These are phyloP conservation scores for Zophobas morio DNA, from an alignment of 1,140 invertebrate genomes.

Conservation along the genomic window DNA sequence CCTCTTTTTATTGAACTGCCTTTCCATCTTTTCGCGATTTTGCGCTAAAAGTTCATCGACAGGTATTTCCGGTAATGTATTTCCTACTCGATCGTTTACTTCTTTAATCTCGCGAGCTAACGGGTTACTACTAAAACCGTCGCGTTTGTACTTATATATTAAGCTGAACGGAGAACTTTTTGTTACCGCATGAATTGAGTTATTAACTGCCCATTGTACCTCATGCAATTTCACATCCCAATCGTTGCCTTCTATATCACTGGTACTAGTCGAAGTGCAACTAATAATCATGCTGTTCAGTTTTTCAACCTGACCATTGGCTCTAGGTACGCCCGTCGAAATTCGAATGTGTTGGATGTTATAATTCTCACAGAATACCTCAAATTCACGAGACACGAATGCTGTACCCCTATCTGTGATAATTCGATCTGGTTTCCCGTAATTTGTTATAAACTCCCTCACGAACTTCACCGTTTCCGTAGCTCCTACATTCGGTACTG, in stretches of 20 bases:
- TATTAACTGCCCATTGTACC: slow-evolving; percentile 53
- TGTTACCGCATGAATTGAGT: slow-evolving; percentile 43
- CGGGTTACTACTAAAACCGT: slow-evolving; percentile 25
- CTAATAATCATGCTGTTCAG: slow-evolving; percentile 50
- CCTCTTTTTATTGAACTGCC: slow-evolving; percentile 21
- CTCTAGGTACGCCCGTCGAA: slow-evolving; percentile 57
- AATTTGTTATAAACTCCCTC: slow-evolving; percentile 49
- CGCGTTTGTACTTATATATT: slow-evolving; percentile 11
- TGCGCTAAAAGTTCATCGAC: background rate
- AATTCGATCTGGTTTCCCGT: slow-evolving; percentile 47
- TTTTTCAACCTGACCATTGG: slow-evolving; percentile 58
- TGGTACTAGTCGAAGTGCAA: slow-evolving; percentile 20
- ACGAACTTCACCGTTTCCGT: slow-evolving; percentile 10
- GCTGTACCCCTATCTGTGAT: slow-evolving; percentile 56
- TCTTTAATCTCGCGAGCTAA: slow-evolving; percentile 1
- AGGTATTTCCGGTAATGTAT: too few species aligned
- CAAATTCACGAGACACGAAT: slow-evolving; percentile 54
- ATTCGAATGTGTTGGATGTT: slow-evolving; percentile 54
- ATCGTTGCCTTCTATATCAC: background rate
- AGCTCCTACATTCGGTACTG: slow-evolving; percentile 54
- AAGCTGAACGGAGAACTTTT: slow-evolving; percentile 44
- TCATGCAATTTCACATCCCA: slow-evolving; percentile 47
- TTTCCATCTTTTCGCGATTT: slow-evolving; percentile 6
- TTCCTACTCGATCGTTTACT: slow-evolving; percentile 22
- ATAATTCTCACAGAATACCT: slow-evolving; percentile 53